These are phyloP conservation scores for Cristatella mucedo DNA, from an alignment of 2,888 invertebrate genomes.

Conservation along the genomic window DNA sequence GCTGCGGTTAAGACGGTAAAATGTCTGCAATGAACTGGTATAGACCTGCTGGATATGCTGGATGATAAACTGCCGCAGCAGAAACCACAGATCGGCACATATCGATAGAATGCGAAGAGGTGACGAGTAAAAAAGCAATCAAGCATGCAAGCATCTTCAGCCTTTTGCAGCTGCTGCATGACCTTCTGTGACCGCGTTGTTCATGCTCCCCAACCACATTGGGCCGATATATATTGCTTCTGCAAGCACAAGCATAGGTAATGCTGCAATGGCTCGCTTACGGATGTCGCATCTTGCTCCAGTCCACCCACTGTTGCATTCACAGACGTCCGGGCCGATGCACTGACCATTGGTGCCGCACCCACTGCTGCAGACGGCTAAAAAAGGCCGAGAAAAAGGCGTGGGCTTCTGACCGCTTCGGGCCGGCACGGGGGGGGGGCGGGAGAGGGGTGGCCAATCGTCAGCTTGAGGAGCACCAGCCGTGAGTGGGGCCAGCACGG, in stretches of 20 bases:
- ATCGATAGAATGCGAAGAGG: no score
- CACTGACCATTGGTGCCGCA: conserved; percentile 5
- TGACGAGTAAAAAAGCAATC: no score
- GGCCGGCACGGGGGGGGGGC: no score
- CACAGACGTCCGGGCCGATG: conserved; percentile 2
- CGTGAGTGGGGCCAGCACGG: no score
- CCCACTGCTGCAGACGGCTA: conserved; percentile 1
- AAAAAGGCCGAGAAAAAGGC: background rate
- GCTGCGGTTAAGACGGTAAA: background rate
- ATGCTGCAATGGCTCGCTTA: conserved; percentile 2
- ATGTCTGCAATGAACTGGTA: background rate
- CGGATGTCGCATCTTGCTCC: conserved; percentile 4
- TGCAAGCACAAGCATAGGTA: no score
- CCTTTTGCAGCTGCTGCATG: no score
- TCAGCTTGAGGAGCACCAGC: no score
- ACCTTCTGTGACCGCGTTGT: no score
- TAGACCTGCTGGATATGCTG: background rate
- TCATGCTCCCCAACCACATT: no score
- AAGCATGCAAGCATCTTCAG: no score
- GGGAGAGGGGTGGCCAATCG: no score
- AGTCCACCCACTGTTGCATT: conserved; percentile 4
- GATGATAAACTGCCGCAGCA: background rate
- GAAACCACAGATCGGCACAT: background rate
- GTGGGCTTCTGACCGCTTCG: background rate
- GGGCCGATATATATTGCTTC: no score